Conservation (phyloP, 2,797 vertebrate genomes). For the Enteromius viviparus region DNA sequence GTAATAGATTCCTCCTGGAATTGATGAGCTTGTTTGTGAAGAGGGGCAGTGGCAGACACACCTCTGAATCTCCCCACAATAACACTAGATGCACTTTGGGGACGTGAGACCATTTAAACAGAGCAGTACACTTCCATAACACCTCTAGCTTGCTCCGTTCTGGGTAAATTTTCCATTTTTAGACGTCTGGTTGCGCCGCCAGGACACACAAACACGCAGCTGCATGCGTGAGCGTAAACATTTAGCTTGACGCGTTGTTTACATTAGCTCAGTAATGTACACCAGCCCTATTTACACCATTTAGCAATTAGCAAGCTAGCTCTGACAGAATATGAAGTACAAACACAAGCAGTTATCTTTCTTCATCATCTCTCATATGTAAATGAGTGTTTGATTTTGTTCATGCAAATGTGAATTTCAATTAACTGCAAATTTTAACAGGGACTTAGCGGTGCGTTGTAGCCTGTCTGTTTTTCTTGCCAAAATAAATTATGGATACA, state of each 20-base stretch:
- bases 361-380: constrained; percentile 82
- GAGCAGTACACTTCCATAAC: constrained; percentile 27
- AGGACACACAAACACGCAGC: constrained; percentile 53
- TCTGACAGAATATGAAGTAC: constrained; percentile 77
- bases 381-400: constrained; percentile 85
- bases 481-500: constrained; percentile 83
- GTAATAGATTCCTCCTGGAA: constrained; percentile 80
- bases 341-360: constrained; percentile 82
- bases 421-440: constrained; percentile 76
- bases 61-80: constrained; percentile 53
- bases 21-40: constrained; percentile 64
- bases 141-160: neutral
- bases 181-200: constrained; percentile 49
- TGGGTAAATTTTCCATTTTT: constrained; percentile 32
- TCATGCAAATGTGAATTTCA: constrained; percentile 86
- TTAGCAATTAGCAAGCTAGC: constrained; percentile 77
- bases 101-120: constrained; percentile 47
- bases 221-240: constrained; percentile 60
- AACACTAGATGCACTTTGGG: constrained; percentile 42
- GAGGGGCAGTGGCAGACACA: constrained; percentile 42
- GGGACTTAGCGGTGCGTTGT: constrained; percentile 74
- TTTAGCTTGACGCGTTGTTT: constrained; percentile 66
- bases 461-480: constrained; percentile 75
- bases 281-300: constrained; percentile 73
- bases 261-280: constrained; percentile 71